Conservation (phyloP, 2,888 invertebrate genomes). For the Cataglyphis albicans region DNA sequence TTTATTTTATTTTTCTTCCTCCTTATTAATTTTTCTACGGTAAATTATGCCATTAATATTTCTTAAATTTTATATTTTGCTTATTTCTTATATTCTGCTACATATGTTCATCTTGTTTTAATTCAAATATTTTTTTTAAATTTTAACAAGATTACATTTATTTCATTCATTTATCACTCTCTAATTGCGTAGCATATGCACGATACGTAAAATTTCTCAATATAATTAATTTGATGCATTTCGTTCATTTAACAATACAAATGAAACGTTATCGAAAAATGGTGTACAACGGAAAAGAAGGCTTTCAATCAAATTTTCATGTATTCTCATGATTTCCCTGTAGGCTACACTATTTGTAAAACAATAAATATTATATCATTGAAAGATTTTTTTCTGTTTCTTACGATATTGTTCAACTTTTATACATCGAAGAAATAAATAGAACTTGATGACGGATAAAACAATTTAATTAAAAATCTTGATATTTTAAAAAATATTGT, state of each 20-base stretch:
- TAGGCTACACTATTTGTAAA: neutral
- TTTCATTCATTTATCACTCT: neutral
- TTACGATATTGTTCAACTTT: neutral
- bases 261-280: neutral
- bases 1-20: neutral
- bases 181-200: neutral
- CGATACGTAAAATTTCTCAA: neutral
- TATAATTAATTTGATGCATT: neutral
- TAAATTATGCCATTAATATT: neutral
- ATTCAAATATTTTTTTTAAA: neutral
- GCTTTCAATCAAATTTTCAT: conserved; percentile 22
- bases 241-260: neutral
- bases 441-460: neutral
- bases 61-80: neutral
- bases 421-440: neutral
- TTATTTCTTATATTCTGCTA: neutral
- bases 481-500: neutral
- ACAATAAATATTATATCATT: conserved; percentile 1
- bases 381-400: conserved; percentile 4
- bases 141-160: neutral
- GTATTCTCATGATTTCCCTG: neutral
- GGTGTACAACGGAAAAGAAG: neutral
- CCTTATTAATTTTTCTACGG: neutral
- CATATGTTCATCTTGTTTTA: neutral
- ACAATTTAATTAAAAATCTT: conserved; percentile 21